Percentiles rank a stretch among this genome's conserved stretches.
Evolutionary conservation across 2,797 vertebrate genomes (phyloP).

Genomic region (Orestias chungarensis): DNA sequence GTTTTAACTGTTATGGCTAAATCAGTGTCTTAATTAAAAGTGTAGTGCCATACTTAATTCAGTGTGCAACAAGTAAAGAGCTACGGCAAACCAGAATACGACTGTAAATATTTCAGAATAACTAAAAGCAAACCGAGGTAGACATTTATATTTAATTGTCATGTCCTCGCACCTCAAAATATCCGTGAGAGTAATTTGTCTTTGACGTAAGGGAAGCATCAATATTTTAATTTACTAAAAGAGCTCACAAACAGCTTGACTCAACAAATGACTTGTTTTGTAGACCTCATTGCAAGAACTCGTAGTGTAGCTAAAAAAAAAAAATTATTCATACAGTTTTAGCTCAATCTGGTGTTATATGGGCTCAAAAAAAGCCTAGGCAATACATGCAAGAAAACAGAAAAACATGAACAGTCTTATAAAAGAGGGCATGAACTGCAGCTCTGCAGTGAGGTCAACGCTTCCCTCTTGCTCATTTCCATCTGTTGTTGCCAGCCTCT

Average conservation of each 20-base stretch:
- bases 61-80: conserved; percentile 38
- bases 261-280: conserved; percentile 45
- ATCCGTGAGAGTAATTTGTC: conserved; percentile 72
- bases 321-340: too few relatives aligned
- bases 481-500: conserved; percentile 67
- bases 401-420: conserved; percentile 21
- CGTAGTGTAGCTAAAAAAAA: conserved; percentile 3
- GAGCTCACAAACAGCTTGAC: conserved; percentile 41
- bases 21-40: conserved; percentile 65
- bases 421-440: conserved; percentile 47
- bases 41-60: conserved; percentile 56
- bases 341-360: background rate
- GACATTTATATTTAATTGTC: conserved; percentile 76
- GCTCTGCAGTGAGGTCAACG: conserved; percentile 52
- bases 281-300: conserved; percentile 15
- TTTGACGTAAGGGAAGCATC: conserved; percentile 67
- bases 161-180: conserved; percentile 55
- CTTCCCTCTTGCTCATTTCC: conserved; percentile 56
- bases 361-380: background rate
- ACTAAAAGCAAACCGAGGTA: conserved; percentile 81
- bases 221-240: conserved; percentile 75
- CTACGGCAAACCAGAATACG: conserved; percentile 45
- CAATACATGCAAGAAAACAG: background rate
- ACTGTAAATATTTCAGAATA: conserved; percentile 81
- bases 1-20: conserved; percentile 58